These are phyloP conservation scores for Eulithis prunata DNA, from an alignment of 2,888 invertebrate species.

Conservation along the genomic window DNA sequence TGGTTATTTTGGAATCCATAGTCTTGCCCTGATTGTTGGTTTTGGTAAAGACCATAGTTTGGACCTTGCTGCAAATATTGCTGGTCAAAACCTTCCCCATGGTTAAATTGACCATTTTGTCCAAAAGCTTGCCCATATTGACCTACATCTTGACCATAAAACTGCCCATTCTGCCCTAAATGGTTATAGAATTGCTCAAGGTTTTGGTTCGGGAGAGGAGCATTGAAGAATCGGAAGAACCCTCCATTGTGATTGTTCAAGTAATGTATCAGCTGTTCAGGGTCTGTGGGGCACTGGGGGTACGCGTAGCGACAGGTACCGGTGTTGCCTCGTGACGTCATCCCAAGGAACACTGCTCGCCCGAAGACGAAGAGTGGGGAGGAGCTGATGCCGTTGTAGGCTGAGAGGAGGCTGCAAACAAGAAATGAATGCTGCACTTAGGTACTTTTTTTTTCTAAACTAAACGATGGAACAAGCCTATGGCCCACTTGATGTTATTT, in stretches of 20 bases:
- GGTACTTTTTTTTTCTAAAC: no score
- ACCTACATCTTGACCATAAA: slow-evolving; percentile 10
- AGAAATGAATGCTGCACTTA: no score
- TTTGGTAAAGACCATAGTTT: slow-evolving; percentile 37
- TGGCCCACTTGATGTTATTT: no score
- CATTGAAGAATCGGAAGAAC: slow-evolving; percentile 91
- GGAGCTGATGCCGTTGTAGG: slow-evolving; percentile 79
- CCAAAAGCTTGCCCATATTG: slow-evolving; percentile 25
- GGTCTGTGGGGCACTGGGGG: slow-evolving; percentile 89
- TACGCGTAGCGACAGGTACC: slow-evolving; percentile 87
- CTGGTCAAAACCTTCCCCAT: slow-evolving; percentile 26
- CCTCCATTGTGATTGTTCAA: slow-evolving; percentile 94
- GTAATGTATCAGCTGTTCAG: slow-evolving; percentile 89
- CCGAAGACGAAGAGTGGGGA: slow-evolving; percentile 90
- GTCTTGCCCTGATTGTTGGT: slow-evolving; percentile 22
- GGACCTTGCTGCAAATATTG: slow-evolving; percentile 23
- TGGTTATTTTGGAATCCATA: slow-evolving; percentile 38
- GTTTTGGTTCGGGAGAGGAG: slow-evolving; percentile 55
- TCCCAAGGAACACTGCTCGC: slow-evolving; percentile 89
- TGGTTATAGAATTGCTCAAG: slow-evolving; percentile 72
- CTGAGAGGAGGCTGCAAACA: slow-evolving; percentile 80
- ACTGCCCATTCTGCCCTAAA: slow-evolving; percentile 52
- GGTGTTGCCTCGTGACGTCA: slow-evolving; percentile 86
- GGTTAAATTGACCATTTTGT: slow-evolving; percentile 24
- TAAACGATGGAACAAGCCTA: no score